A percentile compares a stretch with the other conserved stretches of the same genome.
Evolutionary conservation across 1,140 invertebrate genomes (phyloP).

Genomic region (Cepaea nemoralis): DNA sequence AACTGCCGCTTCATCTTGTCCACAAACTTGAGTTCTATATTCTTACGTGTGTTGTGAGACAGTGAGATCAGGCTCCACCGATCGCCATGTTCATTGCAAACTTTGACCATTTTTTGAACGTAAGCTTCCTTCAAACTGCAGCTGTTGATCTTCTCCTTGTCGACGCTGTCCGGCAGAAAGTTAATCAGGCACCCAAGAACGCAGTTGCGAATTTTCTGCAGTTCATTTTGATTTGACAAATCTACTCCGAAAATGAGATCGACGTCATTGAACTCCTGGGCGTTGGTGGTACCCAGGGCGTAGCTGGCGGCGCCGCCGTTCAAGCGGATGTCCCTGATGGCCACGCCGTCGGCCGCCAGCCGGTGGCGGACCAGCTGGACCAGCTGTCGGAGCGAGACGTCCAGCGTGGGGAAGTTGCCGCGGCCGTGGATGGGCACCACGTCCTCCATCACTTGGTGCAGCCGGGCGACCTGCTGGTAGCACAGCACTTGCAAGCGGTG

Average conservation of each 20-base stretch:
- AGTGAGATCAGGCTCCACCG: constrained; percentile 98
- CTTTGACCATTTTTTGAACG: constrained; percentile 99
- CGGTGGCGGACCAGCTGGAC: constrained; percentile 87
- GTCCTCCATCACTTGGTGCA: constrained; percentile 96
- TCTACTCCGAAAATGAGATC: constrained; percentile 98
- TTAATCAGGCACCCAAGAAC: constrained; percentile 94
- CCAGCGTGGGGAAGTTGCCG: constrained; percentile 95
- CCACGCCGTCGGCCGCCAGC: constrained; percentile 80
- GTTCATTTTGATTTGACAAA: constrained; percentile 79
- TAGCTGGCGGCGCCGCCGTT: constrained; percentile 97
- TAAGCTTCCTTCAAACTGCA: constrained; percentile 98
- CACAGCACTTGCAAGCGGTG: constrained; percentile 80
- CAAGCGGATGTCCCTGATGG: constrained; percentile 91
- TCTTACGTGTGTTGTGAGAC: constrained; percentile 84
- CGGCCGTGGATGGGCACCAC: constrained; percentile 94
- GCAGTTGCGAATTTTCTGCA: constrained; percentile 89
- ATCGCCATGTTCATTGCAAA: constrained; percentile 80
- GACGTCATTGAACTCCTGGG: constrained; percentile 94
- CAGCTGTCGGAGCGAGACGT: constrained; percentile 91
- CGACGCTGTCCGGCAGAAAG: constrained; percentile 90
- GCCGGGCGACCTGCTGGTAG: constrained; percentile 92
- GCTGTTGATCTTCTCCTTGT: constrained; percentile 91
- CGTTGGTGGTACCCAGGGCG: constrained; percentile 83
- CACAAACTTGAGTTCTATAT: constrained; percentile 99
- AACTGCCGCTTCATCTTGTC: constrained; percentile 98